Conservation (phyloP, 2,888 invertebrate species). For the Erannis defoliaria region DNA sequence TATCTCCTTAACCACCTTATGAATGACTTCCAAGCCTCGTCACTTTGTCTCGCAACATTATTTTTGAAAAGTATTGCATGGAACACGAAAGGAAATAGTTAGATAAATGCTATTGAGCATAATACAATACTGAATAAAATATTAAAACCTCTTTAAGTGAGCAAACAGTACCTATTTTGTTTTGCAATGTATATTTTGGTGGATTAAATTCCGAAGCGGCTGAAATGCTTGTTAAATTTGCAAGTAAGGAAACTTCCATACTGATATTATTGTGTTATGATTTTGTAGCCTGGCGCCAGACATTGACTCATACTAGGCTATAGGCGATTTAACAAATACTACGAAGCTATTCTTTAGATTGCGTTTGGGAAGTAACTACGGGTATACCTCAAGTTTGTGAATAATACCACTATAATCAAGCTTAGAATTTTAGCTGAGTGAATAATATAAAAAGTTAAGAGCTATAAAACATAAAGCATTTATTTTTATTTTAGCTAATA, state of each 20-base stretch:
- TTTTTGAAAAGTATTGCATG: too few relatives aligned
- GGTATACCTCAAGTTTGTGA: slow-evolving; percentile 20
- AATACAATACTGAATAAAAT: too few relatives aligned
- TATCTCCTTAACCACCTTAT: too few relatives aligned
- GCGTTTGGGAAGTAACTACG: slow-evolving; percentile 15
- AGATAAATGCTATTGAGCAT: too few relatives aligned
- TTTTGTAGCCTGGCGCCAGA: slow-evolving; percentile 38
- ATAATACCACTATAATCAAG: background rate
- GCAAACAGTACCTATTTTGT: too few relatives aligned
- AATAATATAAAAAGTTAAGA: background rate
- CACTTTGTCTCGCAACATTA: too few relatives aligned
- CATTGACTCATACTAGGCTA: slow-evolving; percentile 44
- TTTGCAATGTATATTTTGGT: too few relatives aligned
- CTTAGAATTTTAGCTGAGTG: background rate
- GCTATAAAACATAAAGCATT: background rate
- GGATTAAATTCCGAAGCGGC: too few relatives aligned
- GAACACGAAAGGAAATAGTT: too few relatives aligned
- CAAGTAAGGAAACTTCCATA: background rate
- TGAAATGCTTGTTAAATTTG: background rate
- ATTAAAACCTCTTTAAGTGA: too few relatives aligned
- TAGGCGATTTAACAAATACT: slow-evolving; percentile 35
- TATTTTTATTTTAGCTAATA: too few relatives aligned
- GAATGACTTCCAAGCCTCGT: too few relatives aligned
- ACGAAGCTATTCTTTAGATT: slow-evolving; percentile 29
- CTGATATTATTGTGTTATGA: slow-evolving; percentile 5